Evolutionary conservation across 2,888 invertebrate species (phyloP).

Genomic region (Penaeus monodon): DNA sequence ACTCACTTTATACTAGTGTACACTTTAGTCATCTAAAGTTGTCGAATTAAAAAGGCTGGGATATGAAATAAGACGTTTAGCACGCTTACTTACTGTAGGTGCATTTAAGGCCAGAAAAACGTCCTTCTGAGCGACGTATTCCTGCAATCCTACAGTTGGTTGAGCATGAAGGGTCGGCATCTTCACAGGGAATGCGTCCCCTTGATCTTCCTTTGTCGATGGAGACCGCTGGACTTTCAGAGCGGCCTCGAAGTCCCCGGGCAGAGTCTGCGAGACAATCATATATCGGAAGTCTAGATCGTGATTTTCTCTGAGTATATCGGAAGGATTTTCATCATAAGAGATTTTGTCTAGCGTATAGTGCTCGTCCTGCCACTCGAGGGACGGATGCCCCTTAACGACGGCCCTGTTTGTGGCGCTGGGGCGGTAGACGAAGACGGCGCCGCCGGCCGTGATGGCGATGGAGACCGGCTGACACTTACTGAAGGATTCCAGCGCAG

Average conservation of each 20-base stretch:
- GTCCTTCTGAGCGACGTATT: conserved; percentile 49
- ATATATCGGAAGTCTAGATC: conserved; percentile 14
- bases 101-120: conserved; percentile 45
- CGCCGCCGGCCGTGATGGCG: background rate
- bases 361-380: conserved; percentile 33
- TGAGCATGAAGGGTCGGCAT: no score
- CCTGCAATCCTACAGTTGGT: conserved; percentile 8
- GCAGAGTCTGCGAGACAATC: background rate
- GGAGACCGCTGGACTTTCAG: no score
- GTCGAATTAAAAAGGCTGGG: background rate
- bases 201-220: no score
- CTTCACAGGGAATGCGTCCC: no score
- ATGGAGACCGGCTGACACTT: conserved; percentile 32
- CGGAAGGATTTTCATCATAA: background rate
- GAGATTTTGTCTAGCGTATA: conserved; percentile 26
- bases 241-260: no score
- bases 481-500: background rate
- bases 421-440: conserved; percentile 31
- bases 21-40: background rate
- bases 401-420: background rate
- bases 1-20: background rate
- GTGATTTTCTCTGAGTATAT: conserved; percentile 13
- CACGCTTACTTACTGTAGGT: conserved; percentile 19
- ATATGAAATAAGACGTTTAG: no score
- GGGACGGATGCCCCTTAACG: background rate